Base-by-base conservation (phyloP, 2,888 invertebrate species). In the Oscheius onirici region DNA sequence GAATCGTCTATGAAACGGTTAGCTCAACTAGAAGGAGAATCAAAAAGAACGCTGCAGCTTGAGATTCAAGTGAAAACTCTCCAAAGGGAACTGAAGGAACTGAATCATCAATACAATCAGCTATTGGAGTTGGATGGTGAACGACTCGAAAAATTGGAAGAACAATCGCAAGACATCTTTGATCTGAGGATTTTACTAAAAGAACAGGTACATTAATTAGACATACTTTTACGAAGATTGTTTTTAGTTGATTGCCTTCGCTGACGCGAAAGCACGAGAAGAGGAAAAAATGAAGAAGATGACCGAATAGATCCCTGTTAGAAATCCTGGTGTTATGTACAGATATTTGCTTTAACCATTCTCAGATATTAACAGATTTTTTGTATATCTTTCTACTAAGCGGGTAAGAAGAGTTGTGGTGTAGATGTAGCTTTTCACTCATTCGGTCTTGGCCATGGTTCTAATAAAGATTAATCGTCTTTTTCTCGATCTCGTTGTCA, bases 91-190 rank as follows among this genome's bases (percentile, higher is more conserved):
- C 6, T 69, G 11, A 34, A 71, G 54, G 71, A 65, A 20, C 24
- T 66, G 8, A 57, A 22, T 20, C 34, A 49, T 34, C 49, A 71
- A 6, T 71, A 71, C 43, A 55, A 71, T 40, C 66, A 71, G 46
- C 24, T 71, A 10, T 40, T 71, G 1, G 71, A 71, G 20, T 28
- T 81, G 71, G 79, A 81, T 26, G 80, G 80, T 0, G 80, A 81
- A 34, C 71, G 76, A 49, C 68, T 81, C 17, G 80, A 81, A 61
- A 75, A 70, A 34, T 41, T 81, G 1, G 80, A 81, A 22, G 80
- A 81, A 46, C 55, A 77, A 15, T 61, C 69, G 24, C 71, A 76
- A 0, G 80, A 81, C 46, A 74, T 79, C 17, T 58, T 76, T 15
- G 80, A 79, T 52, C 51, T 81, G 26, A 66, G 76, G 43, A 61